Percentiles rank a stretch among this genome's conserved stretches.
phyloP scores from a whole-genome alignment of 2,888 invertebrate genomes.

The Plebejus argus region DNA sequence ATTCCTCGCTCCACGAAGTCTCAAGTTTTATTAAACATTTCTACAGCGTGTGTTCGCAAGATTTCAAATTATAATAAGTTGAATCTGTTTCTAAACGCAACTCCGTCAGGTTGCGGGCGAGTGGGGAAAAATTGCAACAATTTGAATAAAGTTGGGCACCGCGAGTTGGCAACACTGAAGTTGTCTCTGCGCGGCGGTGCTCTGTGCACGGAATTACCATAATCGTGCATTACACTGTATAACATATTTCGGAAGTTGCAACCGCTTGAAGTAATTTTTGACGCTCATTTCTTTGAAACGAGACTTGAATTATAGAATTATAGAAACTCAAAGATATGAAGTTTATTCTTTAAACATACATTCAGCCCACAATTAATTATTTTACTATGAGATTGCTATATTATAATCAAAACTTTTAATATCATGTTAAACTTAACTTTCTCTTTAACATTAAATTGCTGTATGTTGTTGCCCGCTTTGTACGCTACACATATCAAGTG shows the following conservation, averaged over 20 bases:
- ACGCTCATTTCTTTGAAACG: neutral
- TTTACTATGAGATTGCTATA: no score
- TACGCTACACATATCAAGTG: no score
- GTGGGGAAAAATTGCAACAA: slow-evolving; percentile 41
- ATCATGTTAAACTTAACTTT: no score
- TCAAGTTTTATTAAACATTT: slow-evolving; percentile 17
- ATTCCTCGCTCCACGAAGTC: neutral
- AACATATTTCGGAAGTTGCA: slow-evolving; percentile 14
- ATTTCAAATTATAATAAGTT: slow-evolving; percentile 30
- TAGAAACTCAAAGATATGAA: no score
- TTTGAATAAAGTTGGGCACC: slow-evolving; percentile 40
- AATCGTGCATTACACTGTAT: slow-evolving; percentile 17
- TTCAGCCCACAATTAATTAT: no score
- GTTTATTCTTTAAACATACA: no score
- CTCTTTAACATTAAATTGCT: no score
- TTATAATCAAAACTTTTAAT: no score
- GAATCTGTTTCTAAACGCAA: slow-evolving; percentile 21
- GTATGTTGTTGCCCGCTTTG: no score
- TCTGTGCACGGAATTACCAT: slow-evolving; percentile 1
- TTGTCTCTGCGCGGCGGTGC: neutral
- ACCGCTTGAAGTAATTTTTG: neutral
- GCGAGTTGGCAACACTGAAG: slow-evolving; percentile 10
- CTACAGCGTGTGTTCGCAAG: slow-evolving; percentile 13
- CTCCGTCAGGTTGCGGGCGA: slow-evolving; percentile 22
- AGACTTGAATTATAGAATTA: no score